Base-by-base conservation (phyloP, 2,797 vertebrate species). In the Silurus aristotelis region DNA sequence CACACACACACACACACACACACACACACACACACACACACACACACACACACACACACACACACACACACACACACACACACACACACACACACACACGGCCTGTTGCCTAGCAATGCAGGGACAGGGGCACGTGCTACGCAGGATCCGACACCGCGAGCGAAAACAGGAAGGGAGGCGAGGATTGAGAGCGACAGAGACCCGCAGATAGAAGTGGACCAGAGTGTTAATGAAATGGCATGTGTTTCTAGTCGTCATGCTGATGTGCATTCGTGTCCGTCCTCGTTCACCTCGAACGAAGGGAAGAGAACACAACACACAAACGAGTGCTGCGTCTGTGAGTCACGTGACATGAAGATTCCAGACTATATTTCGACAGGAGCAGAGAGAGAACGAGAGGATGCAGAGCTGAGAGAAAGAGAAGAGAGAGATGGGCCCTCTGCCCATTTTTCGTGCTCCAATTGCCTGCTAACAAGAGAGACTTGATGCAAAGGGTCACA, bases 51-150 rank as follows among this genome's bases (percentile, higher is more conserved):
- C 66, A 52, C 66, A 31, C 78, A 80, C 56, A 91, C 91, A 92
- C 92, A 92, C 73, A 60, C 43, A 80, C 90, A 91, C 91, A 92
- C 92, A 92, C 73, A 60, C 43, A 80, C 56, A 73, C 80, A 86
- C 89, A 63, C 61, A 63, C 61, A 63, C 15, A n/a, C 61, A n/a
- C 66, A 31, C 66, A 52, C 66, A 31, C 78, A 80, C 56, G 73
- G 92, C 91, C 91, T 95, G 95, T 96, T 96, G 93, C 95, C 91
- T 95, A 94, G 95, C 94, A 95, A 96, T 95, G 90, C 91, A 91
- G 90, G 92, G 93, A 95, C 93, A 66, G 91, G 94, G 93, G 94
- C 92, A 94, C 93, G 94, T 94, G 94, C 94, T 95, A 93, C 90
- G 89, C 90, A 93, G 89, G 87, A 93, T 88, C 83, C 85, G 87